Percentiles rank a stretch among this genome's conserved stretches.
These are phyloP conservation scores for Cyanoderma ruficeps DNA, from an alignment of 2,113 vertebrate species.

Conservation along the genomic window DNA sequence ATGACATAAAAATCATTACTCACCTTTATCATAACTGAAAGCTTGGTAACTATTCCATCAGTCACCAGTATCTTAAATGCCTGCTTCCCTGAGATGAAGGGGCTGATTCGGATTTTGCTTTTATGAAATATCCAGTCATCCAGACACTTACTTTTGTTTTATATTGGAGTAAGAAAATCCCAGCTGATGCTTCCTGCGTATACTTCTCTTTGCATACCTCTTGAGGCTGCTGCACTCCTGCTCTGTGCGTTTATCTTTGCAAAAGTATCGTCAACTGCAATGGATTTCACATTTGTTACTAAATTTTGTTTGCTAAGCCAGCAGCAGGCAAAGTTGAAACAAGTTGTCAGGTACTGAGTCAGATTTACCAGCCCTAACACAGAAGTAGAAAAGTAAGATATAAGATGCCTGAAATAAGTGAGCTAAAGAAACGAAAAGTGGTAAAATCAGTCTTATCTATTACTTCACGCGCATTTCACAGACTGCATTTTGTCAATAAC, in stretches of 20 bases:
- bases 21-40: conserved; percentile 7
- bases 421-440: background rate
- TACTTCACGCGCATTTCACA: background rate
- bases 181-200: background rate
- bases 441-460: background rate
- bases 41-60: background rate
- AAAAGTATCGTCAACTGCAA: background rate
- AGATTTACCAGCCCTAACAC: background rate
- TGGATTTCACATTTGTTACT: background rate
- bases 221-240: background rate
- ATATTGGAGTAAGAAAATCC: background rate
- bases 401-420: background rate
- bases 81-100: background rate
- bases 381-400: background rate
- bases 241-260: background rate
- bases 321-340: background rate
- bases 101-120: background rate
- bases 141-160: background rate
- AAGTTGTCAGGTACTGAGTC: background rate
- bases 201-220: background rate
- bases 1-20: conserved; percentile 29
- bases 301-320: background rate
- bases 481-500: background rate
- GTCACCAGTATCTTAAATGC: background rate
- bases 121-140: background rate